Evolutionary conservation across 2,797 vertebrate species (phyloP), one percentile per base, ranked within the genome.

Genomic region (Enteromius viviparus): DNA sequence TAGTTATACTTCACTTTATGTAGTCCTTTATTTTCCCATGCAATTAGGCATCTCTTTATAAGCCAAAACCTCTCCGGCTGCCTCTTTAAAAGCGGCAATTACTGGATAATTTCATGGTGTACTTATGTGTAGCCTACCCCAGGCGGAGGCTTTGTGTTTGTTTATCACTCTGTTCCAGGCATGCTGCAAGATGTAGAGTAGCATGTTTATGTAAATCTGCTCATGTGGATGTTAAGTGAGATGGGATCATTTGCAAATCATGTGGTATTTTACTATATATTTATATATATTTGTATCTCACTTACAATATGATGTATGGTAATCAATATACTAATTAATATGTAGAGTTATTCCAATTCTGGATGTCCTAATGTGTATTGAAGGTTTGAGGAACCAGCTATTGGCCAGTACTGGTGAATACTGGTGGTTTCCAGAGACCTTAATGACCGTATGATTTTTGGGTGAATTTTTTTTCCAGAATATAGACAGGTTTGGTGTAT

Each of bases 231-330:
- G 26, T 78, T 29, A 70, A 19, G 49, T 51, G 58, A 40, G 1
- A 65, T 64, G 40, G 8, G 55, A 72, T 34, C 15, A 32, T 82
- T 75, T 76, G 71, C 80, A 29, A 76, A 76, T 42, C 15, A 53
- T 40, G 37, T 40, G 37, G 37, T 40, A 40, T 40, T 40, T 40
- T 40, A 7, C 37, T 40, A 7, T 40, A 40, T 40, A 40, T 40
- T 34, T 37, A 37, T 1, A n/a, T n/a, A n/a, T n/a, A n/a, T n/a
- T n/a, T n/a, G 26, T 40, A 40, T 40, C 37, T 40, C 37, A 40
- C 7, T 40, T 40, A 40, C 7, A 40, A 40, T 40, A 40, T 40
- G 37, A 40, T 40, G 26, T 26, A 26, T 26, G 26, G 26, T 26
- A 40, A 40, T 40, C 37, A 40, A 40, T 40, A 40, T 40, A 40